A percentile compares a stretch with the other conserved stretches of the same genome.
Evolutionary conservation across 1,140 invertebrate species (phyloP).

Genomic region (Halesus radiatus): DNA sequence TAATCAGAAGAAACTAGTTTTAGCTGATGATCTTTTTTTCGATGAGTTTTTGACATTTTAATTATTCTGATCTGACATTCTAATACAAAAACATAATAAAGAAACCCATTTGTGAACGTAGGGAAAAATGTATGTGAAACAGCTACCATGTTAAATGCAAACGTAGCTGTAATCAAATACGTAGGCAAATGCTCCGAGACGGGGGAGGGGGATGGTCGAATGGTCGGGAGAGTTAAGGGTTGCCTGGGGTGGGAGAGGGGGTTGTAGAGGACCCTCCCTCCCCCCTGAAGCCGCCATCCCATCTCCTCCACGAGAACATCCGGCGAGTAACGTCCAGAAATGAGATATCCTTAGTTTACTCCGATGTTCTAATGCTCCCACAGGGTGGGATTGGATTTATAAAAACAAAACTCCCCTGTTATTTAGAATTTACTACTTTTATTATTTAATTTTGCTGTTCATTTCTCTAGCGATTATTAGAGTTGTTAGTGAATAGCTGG

Average conservation of each 20-base stretch:
- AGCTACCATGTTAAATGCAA: slow-evolving; percentile 36
- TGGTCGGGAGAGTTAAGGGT: background rate
- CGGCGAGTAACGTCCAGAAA: slow-evolving; percentile 47
- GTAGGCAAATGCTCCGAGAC: slow-evolving; percentile 13
- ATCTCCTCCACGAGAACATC: slow-evolving; percentile 6
- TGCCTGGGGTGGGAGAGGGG: slow-evolving; percentile 1
- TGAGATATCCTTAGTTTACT: slow-evolving; percentile 50
- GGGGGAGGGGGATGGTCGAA: slow-evolving; percentile 13
- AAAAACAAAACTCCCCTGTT: too few relatives aligned
- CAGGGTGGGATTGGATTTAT: background rate
- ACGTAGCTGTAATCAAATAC: slow-evolving; percentile 42
- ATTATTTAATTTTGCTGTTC: too few relatives aligned
- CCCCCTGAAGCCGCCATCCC: background rate
- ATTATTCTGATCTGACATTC: too few relatives aligned
- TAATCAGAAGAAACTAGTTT: too few relatives aligned
- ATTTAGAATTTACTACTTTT: too few relatives aligned
- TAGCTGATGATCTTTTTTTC: too few relatives aligned
- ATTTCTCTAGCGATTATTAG: too few relatives aligned
- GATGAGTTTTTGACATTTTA: too few relatives aligned
- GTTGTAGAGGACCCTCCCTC: background rate
- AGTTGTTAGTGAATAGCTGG: too few relatives aligned
- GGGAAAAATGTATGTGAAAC: background rate
- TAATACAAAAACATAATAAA: too few relatives aligned
- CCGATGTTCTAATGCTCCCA: background rate
- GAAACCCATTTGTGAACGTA: background rate